Evolutionary conservation across 1,140 invertebrate species (phyloP).

Genomic region (Aphelinus certus): DNA sequence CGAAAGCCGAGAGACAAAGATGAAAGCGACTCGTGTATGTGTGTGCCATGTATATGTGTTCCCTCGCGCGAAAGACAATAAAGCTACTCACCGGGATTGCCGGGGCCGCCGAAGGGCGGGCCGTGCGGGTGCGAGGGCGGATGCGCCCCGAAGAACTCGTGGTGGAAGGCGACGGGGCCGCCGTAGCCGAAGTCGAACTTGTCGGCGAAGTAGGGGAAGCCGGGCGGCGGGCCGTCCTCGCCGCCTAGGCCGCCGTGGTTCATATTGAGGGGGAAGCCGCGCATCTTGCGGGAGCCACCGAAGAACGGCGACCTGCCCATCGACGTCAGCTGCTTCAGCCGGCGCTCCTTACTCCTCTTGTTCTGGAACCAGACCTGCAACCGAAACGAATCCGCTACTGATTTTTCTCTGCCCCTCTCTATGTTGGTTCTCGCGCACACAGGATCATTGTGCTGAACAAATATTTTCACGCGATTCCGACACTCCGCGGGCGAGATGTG

Average conservation of each 20-base stretch:
- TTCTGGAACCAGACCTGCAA: slow-evolving; percentile 99
- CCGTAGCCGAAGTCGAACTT: slow-evolving; percentile 92
- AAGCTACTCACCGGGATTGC: slow-evolving; percentile 65
- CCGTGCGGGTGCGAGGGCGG: slow-evolving; percentile 75
- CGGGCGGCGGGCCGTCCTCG: slow-evolving; percentile 79
- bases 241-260: slow-evolving; percentile 78
- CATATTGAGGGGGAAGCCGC: slow-evolving; percentile 89
- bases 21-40: too few species aligned
- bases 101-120: slow-evolving; percentile 78
- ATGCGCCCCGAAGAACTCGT: slow-evolving; percentile 82
- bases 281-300: slow-evolving; percentile 88
- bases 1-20: too few species aligned
- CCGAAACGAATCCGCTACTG: too few species aligned
- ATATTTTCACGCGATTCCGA: too few species aligned
- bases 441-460: too few species aligned
- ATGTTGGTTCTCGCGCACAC: too few species aligned
- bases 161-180: slow-evolving; percentile 85
- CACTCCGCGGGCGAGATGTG: too few species aligned
- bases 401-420: too few species aligned
- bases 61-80: too few species aligned
- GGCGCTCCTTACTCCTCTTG: slow-evolving; percentile 95
- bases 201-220: slow-evolving; percentile 87
- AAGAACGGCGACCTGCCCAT: slow-evolving; percentile 92
- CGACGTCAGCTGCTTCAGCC: slow-evolving; percentile 90
- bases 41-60: too few species aligned